Evolutionary conservation across 2,113 vertebrate genomes (phyloP).

Genomic region (Lepus timidus): DNA sequence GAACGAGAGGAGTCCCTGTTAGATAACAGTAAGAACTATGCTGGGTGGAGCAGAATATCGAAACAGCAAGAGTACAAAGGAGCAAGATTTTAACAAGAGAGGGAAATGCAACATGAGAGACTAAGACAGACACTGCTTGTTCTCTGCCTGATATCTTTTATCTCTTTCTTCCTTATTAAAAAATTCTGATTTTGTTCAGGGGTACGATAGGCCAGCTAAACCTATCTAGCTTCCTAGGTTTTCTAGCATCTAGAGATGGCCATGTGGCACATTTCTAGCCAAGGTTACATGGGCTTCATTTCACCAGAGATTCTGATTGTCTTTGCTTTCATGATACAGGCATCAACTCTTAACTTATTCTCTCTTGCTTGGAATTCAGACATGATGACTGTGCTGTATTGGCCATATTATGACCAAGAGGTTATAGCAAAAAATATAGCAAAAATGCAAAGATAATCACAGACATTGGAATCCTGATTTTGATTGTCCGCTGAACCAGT

Average conservation of each 20-base stretch:
- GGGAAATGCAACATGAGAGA: not conserved
- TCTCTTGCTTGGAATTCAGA: slow-evolving; percentile 37
- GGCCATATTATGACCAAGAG: not conserved
- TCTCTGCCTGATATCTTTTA: not conserved
- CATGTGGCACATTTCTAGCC: not conserved
- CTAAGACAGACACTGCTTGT: not conserved
- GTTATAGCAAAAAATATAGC: not conserved
- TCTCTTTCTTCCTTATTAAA: slow-evolving; percentile 1
- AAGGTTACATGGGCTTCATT: not conserved
- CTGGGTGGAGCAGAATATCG: not conserved
- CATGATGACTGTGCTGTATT: not conserved
- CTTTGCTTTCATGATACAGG: slow-evolving; percentile 26
- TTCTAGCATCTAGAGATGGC: not conserved
- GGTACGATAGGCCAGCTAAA: not conserved
- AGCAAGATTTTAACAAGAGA: not conserved
- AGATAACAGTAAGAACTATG: not conserved
- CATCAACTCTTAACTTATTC: not conserved
- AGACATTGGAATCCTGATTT: not conserved
- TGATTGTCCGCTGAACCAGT: not conserved
- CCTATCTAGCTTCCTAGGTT: not conserved
- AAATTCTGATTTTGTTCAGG: not conserved
- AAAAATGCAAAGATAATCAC: slow-evolving; percentile 12
- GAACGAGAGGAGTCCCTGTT: not conserved
- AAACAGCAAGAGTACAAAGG: not conserved
- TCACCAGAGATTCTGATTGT: not conserved